phyloP scores from a whole-genome alignment of 2,797 vertebrate genomes.

The Ambastaia sidthimunki region DNA sequence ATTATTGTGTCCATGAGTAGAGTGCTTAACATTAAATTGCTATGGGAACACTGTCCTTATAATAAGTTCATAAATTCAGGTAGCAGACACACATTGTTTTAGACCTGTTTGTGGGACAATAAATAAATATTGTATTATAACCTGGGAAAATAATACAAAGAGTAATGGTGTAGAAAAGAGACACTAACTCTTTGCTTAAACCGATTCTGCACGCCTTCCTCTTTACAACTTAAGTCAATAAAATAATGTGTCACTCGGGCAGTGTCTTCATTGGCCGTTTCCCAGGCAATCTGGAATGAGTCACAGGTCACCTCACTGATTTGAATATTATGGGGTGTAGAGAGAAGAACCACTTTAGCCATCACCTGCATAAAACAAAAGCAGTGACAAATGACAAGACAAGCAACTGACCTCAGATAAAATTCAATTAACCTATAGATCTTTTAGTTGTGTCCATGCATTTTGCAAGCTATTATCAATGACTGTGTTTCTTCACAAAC shows the following conservation, averaged over 20 bases:
- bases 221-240: conserved; percentile 98
- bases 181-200: conserved; percentile 96
- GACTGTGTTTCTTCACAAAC: conserved; percentile 3
- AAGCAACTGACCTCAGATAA: conserved; percentile 43
- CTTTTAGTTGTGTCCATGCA: conserved; percentile 31
- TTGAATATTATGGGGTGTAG: conserved; percentile 90
- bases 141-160: background rate
- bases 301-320: conserved; percentile 99
- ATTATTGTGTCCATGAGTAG: background rate
- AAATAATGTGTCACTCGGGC: conserved; percentile 98
- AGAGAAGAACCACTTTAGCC: conserved; percentile 55
- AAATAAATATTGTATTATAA: background rate
- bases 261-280: conserved; percentile 91
- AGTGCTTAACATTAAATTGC: background rate
- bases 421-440: conserved; percentile 69
- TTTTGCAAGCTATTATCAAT: background rate
- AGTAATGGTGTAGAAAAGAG: background rate
- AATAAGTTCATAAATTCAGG: background rate
- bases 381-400: conserved; percentile 8
- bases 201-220: conserved; percentile 98
- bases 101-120: background rate
- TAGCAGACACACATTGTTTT: background rate
- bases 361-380: conserved; percentile 35
- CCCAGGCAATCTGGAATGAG: conserved; percentile 98
- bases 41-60: background rate